A percentile compares a stretch with the other conserved stretches of the same genome.
Conservation (phyloP, 2,797 vertebrate species). For the Pygocentrus nattereri region DNA sequence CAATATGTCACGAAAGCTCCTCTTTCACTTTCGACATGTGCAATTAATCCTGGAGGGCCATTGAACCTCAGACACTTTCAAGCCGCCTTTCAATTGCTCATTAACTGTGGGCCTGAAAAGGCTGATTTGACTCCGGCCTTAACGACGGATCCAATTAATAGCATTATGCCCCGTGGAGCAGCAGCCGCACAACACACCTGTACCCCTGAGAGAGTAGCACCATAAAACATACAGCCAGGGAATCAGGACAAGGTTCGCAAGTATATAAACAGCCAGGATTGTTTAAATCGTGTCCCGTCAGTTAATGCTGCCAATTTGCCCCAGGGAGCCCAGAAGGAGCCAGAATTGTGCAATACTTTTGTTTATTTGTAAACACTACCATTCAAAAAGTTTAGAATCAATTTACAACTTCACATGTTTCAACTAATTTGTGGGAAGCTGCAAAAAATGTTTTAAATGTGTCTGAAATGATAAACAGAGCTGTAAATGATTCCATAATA, state of each 20-base stretch:
- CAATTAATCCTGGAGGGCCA: constrained; percentile 50
- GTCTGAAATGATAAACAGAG: too few relatives aligned
- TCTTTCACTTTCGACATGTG: constrained; percentile 48
- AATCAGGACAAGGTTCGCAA: background rate
- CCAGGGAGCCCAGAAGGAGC: too few relatives aligned
- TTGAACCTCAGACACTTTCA: constrained; percentile 45
- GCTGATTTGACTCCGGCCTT: constrained; percentile 28
- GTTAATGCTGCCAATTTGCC: background rate
- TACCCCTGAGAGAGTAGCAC: background rate
- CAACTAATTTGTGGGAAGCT: too few relatives aligned
- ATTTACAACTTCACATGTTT: too few relatives aligned
- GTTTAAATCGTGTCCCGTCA: background rate
- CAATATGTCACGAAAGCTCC: constrained; percentile 34
- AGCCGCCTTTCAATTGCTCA: constrained; percentile 53
- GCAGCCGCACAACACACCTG: constrained; percentile 37
- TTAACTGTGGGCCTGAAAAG: constrained; percentile 46
- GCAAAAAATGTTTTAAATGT: too few relatives aligned
- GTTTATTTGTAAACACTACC: too few relatives aligned
- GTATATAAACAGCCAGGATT: background rate
- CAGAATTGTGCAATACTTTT: too few relatives aligned
- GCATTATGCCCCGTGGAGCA: constrained; percentile 37
- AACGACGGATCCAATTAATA: constrained; percentile 54
- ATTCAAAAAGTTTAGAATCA: too few relatives aligned
- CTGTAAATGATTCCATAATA: too few relatives aligned
- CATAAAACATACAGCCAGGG: background rate